Base-by-base conservation (phyloP, 1,140 invertebrate species). In the Riptortus pedestris region DNA sequence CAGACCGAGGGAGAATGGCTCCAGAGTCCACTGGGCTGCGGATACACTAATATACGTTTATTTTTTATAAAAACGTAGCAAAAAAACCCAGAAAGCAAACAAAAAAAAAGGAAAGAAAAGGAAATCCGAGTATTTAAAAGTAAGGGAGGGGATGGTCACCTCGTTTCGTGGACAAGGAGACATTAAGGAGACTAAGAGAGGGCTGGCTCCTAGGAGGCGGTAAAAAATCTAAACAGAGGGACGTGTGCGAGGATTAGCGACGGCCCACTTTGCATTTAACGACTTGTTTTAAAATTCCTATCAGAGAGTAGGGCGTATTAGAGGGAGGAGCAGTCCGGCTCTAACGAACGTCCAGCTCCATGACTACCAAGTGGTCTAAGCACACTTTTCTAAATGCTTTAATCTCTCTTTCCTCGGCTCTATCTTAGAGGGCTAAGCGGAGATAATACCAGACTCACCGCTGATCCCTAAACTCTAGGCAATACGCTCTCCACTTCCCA, bases 231-330 rank as follows among this genome's bases (percentile, higher is more conserved):
- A 58, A 58, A 58, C 28, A 58, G 55, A 58, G 55, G 28, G 55
- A 58, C 26, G 26, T 58, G 26, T 58, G 55, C 55, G 55, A 27
- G 28, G 28, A 29, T 28, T 29, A 58, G 16, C 22, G 26, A 5
- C 14, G 7, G 26, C 16, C 16, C 55, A 58, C 55, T 31, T 31
- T 31, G 26, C 55, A 58, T 58, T 58, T 58, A 58, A 31, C 55
- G 55, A 29, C 55, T 58, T 29, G 55, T 58, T 58, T 58, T 58
- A 58, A 58, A 58, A 58, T 58, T 58, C 55, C 55, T 58, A 58
- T 58, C 55, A 58, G 55, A 58, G 26, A 31, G 55, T 3, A 58
- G 55, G 28, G 55, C 28, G 47, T 51, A 51, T 51, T 51, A 51
- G n/a, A n/a, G 47, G 31, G 5, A 7, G 5, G n/a, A 51, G 22